These are phyloP conservation scores for Urechis unicinctus DNA, from an alignment of 2,888 invertebrate genomes.

Conservation along the genomic window DNA sequence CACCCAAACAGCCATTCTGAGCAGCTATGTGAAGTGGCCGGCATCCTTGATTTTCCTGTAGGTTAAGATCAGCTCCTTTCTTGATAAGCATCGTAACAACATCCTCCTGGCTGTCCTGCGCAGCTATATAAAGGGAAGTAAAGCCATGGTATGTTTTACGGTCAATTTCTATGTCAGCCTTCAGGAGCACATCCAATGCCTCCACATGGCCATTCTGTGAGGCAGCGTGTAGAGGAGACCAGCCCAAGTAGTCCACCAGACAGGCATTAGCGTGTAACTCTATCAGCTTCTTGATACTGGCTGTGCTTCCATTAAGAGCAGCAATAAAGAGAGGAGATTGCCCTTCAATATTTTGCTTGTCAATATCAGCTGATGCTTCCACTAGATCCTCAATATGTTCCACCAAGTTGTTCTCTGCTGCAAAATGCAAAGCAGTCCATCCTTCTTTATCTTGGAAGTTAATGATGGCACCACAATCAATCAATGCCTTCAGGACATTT, in stretches of 20 bases:
- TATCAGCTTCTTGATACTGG: conserved; percentile 6
- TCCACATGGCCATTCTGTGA: conserved; percentile 19
- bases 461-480: conserved; percentile 12
- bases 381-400: conserved; percentile 18
- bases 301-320: conserved; percentile 16
- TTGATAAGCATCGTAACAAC: conserved; percentile 13
- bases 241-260: conserved; percentile 21
- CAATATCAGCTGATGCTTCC: conserved; percentile 17
- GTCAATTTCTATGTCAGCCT: conserved; percentile 15
- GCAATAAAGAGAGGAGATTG: conserved; percentile 21
- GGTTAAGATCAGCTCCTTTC: conserved; percentile 18
- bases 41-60: conserved; percentile 22
- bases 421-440: conserved; percentile 21
- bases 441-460: conserved; percentile 22
- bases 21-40: conserved; percentile 20
- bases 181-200: conserved; percentile 15
- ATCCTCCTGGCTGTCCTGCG: conserved; percentile 15
- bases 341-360: conserved; percentile 19
- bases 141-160: conserved; percentile 24
- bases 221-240: conserved; percentile 25
- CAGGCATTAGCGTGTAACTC: conserved; percentile 13
- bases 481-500: conserved; percentile 11
- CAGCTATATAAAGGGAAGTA: conserved; percentile 18
- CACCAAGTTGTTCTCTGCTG: conserved; percentile 17
- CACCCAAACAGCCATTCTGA: conserved; percentile 11